Evolutionary conservation across 2,888 invertebrate genomes (phyloP), one percentile per base, ranked within the genome.

Genomic region (Apotomis turbidana): DNA sequence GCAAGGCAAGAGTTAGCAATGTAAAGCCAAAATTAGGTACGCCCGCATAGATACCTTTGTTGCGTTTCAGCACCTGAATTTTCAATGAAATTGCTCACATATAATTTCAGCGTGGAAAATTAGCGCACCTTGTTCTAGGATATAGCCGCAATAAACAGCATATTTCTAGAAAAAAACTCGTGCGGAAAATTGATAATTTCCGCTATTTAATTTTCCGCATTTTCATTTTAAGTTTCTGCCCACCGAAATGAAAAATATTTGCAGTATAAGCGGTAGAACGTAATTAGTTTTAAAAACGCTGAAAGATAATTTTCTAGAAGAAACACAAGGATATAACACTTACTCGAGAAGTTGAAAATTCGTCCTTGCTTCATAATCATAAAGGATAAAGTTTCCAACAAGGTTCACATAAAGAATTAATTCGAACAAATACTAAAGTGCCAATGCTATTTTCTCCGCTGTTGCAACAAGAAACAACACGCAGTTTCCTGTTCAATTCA

Each of bases 281-380:
- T 66, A 57, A 66, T 66, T 66, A 66, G 46, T 44, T 66, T 66
- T 46, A 57, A 55, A 66, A 66, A 66, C 46, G 55, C 15, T 57
- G 36, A 55, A 64, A 57, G 27, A n/a, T 57, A 66, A 57, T 66
- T 66, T 66, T 46, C 55, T n/a, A 3, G 54, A 55, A 54, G 38
- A 54, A 54, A 52, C 38, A 62, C 27, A 3, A n/a, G 38, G 41
- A 15, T 10, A 63, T 54, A 49, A 9, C 3, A 63, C 51, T n/a
- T 13, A 10, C 12, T 44, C 44, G 5, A 44, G 41, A 1, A 41
- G 41, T 41, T 6, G 41, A 41, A 6, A 6, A 41, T 41, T 41
- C 27, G 27, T 27, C 27, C 27, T 27, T 27, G 27, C 27, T 27
- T 27, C 27, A 27, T 27, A 27, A 27, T 27, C 27, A 27, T 27